Evolutionary conservation across 2,113 vertebrate species (phyloP).

Genomic region (Vidua macroura): DNA sequence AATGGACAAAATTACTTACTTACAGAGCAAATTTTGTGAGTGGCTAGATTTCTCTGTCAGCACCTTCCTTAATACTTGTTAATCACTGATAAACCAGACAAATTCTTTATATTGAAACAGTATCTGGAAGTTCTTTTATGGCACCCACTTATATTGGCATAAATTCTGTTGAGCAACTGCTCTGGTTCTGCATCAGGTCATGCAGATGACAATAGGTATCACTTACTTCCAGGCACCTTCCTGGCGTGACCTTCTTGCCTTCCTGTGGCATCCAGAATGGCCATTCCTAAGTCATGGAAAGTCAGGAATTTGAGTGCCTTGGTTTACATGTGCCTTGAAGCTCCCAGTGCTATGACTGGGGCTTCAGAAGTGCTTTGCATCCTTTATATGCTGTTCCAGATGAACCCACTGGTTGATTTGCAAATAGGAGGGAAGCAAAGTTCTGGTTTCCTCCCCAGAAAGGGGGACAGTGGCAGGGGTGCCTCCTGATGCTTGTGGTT

Average conservation of each 20-base stretch:
- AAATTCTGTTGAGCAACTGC: neutral
- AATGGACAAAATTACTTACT: neutral
- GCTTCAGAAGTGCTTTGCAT: neutral
- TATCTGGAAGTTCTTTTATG: neutral
- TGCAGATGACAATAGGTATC: fast-evolving
- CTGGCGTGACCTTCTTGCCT: neutral
- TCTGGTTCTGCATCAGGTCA: neutral
- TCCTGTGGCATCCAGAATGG: too few species aligned
- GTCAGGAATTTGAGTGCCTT: neutral
- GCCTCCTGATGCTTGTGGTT: neutral
- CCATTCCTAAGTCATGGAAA: neutral
- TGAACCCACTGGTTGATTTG: neutral
- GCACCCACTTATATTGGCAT: fast-evolving
- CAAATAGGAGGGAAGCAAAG: neutral
- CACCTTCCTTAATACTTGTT: neutral
- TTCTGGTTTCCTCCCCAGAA: neutral
- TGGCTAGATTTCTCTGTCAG: neutral
- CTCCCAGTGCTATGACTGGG: fast-evolving
- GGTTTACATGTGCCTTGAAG: fast-evolving
- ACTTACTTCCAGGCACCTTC: neutral
- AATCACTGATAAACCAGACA: neutral
- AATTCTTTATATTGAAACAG: neutral
- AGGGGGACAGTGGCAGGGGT: fast-evolving
- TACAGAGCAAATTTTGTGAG: neutral
- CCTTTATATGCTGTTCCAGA: fast-evolving